Percentiles rank a stretch among this genome's conserved stretches.
These are phyloP conservation scores for Rhea americana DNA, from an alignment of 2,113 vertebrate genomes.

Conservation along the genomic window DNA sequence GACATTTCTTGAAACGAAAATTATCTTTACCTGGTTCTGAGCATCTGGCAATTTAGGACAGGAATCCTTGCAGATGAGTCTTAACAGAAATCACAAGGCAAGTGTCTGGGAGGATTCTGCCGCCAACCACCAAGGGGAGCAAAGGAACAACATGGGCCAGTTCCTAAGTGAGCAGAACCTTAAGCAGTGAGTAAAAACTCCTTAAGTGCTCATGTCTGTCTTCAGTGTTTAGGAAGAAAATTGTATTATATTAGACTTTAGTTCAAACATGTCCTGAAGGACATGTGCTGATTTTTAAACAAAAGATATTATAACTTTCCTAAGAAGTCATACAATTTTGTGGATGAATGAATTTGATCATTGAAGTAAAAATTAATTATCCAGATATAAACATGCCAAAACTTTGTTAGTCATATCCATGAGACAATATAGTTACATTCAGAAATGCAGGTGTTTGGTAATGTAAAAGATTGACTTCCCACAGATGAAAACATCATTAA, in stretches of 20 bases:
- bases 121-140: neutral
- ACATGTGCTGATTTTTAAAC: neutral
- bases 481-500: neutral
- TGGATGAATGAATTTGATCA: neutral
- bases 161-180: neutral
- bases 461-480: neutral
- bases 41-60: neutral
- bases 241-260: neutral
- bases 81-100: neutral
- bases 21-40: neutral
- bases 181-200: neutral
- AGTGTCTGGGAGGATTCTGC: neutral
- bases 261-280: neutral
- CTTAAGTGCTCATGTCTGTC: neutral
- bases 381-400: neutral
- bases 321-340: neutral
- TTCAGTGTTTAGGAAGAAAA: neutral
- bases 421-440: neutral
- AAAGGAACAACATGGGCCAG: neutral
- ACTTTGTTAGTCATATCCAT: neutral
- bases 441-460: neutral
- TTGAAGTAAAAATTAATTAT: neutral
- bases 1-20: neutral
- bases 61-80: neutral
- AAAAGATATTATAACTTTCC: neutral